Conservation (phyloP, 2,797 vertebrate species). For the Simalia tracyae region DNA sequence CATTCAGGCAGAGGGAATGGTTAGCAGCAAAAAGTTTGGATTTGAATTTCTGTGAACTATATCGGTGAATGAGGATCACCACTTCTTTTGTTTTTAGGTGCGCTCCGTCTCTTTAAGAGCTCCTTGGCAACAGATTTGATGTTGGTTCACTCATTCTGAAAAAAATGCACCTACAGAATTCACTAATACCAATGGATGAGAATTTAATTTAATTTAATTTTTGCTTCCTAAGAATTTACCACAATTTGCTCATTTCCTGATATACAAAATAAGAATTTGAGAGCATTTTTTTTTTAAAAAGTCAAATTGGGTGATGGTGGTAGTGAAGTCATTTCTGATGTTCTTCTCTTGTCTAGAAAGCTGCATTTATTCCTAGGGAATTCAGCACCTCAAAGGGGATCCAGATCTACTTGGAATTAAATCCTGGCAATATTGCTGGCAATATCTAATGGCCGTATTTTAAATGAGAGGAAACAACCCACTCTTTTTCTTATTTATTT, state of each 20-base stretch:
- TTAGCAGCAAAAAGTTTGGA: not conserved
- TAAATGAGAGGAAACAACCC: not conserved
- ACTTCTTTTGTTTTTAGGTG: not conserved
- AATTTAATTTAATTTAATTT: not conserved
- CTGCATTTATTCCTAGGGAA: not conserved
- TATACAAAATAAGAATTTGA: not conserved
- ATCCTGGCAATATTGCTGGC: slow-evolving; percentile 10
- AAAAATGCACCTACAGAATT: not conserved
- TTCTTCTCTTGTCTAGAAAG: slow-evolving; percentile 30
- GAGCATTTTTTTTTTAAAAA: not conserved
- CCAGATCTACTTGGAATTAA: slow-evolving; percentile 9
- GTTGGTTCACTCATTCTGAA: not conserved
- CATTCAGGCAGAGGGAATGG: not conserved
- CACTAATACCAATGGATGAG: not conserved
- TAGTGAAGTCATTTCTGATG: not conserved
- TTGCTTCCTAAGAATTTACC: not conserved
- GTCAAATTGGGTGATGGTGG: not conserved
- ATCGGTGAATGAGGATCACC: too few species aligned
- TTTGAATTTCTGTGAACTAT: not conserved
- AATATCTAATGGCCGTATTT: not conserved
- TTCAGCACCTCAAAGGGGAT: slow-evolving; percentile 9
- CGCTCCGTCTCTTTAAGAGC: not conserved
- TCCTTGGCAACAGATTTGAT: not conserved
- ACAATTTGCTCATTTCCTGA: not conserved
- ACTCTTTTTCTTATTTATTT: not conserved